Evolutionary conservation across 1,140 invertebrate species (phyloP), one percentile per base, ranked within the genome.

Genomic region (Laodelphax striatellus): DNA sequence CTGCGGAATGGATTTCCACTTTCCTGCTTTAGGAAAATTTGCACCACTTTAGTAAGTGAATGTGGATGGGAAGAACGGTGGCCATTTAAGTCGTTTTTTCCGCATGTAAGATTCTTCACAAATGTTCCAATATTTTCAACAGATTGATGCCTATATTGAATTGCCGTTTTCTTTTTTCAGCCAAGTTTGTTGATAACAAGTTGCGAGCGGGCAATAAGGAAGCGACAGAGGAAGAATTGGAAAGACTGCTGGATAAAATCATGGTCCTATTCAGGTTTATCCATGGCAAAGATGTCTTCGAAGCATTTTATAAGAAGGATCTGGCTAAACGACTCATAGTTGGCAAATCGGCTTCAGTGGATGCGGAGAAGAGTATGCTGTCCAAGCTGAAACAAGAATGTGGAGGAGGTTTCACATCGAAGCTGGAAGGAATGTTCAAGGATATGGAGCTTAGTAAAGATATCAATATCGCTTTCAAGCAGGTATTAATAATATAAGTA

Each of bases 381-480:
- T 96, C 92, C 3, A 99, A 99, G 77, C 76, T 99, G 52, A 98
- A 98, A 71, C 94, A 98, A 74, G 96, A 99, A 77, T 99, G 96
- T 73, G 96, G 96, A 11, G 93, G 94, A 38, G 94, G 91, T 6
- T 99, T 98, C 70, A 99, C 96, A 0, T 94, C 91, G 56, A 98
- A 98, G 76, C 73, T 98, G 9, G 96, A 99, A 76, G 95, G 94
- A 66, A 99, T 99, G 96, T 98, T 99, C 68, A 98, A 98, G 77
- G 96, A 99, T 68, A 98, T 98, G 94, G 96, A 99, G 75, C 75
- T 98, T n/a, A 97, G 94, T 58, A 95, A 95, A 77, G 96, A 98
- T 73, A 90, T 98, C 54, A 97, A 95, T 77, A 84, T 91, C 59
- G 88, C 93, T 16, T 98, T 98, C 73, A 94, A 92, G 74, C 92